Evolutionary conservation across 1,140 invertebrate species (phyloP), one percentile per base, ranked within the genome.

Genomic region (Drosophila varians): DNA sequence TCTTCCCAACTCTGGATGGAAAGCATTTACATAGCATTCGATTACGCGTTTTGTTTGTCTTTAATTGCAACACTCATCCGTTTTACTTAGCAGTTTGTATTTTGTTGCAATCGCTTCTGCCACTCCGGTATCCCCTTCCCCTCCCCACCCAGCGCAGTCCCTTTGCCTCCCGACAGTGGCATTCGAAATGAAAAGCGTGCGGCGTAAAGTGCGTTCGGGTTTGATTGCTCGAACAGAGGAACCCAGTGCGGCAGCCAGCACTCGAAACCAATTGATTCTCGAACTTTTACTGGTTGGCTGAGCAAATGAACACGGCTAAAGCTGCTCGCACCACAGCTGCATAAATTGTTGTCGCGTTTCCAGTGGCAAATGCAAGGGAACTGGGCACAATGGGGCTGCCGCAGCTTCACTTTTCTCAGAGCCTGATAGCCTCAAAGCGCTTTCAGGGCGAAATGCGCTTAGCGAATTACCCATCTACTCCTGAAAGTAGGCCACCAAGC

Each of bases 41-140:
- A 79, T 84, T 86, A 79, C 73, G 72, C 77, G 54, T 76, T 76
- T 71, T 82, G 73, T 82, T 82, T 82, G 68, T 48, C 68, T 80
- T 82, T 82, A 82, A 80, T 82, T 80, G 77, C 77, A 68, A 40
- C 49, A 40, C 68, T 80, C 77, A 80, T 72, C 65, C 60, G 60
- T 79, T 79, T 58, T 46, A 54, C 71, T 84, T 65, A 72, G 56
- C 49, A 56, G 68, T 56, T 69, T 26, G 51, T 55, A 51, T 45
- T 16, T 34, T 36, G 26, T 12, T 36, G 34, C 36, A 23, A 31
- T 46, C 36, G 36, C 16, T 34, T 36, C 28, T 23, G 12, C 34
- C 21, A 25, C 18, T 49, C 28, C 38, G 4, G n/a, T n/a, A 12
- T 12, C 18, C 16, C 26, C 3, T 26, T 5, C 19, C 25, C 23